A percentile compares a stretch with the other conserved stretches of the same genome.
Conservation (phyloP, 2,797 vertebrate species). For the Paramormyrops hopkinsi region DNA sequence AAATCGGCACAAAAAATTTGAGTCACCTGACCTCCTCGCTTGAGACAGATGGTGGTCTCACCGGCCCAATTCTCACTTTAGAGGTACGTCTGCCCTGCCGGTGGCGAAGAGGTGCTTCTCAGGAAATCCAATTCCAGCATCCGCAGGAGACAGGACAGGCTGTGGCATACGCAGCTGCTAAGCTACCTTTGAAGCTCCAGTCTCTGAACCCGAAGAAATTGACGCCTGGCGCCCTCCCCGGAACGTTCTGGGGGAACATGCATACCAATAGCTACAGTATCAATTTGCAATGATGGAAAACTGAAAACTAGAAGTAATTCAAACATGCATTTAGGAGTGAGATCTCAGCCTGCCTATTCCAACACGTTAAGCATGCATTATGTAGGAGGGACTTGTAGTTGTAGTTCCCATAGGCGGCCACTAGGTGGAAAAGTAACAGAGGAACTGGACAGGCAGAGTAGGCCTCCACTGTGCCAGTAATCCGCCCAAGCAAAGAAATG, state of each 20-base stretch:
- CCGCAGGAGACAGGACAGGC: neutral
- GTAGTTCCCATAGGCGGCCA: neutral
- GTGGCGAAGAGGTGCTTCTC: neutral
- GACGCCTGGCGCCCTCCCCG: neutral
- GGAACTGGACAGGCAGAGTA: neutral
- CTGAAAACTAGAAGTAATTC: neutral
- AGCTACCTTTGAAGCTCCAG: neutral
- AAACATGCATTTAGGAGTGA: neutral
- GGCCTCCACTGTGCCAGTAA: neutral
- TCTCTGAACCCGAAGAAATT: neutral
- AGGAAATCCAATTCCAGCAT: neutral
- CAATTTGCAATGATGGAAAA: neutral
- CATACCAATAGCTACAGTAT: neutral
- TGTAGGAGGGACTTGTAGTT: neutral
- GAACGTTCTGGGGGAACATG: neutral
- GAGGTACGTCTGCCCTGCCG: neutral
- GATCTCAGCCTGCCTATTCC: neutral
- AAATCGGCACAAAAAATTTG: neutral
- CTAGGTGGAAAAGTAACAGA: neutral
- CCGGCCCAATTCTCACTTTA: neutral
- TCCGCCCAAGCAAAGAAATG: neutral
- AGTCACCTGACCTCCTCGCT: neutral
- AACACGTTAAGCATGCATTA: neutral
- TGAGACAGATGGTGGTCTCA: constrained; percentile 3
- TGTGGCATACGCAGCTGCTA: neutral